phyloP scores from a whole-genome alignment of 2,113 vertebrate genomes.

The Osmerus mordax region DNA sequence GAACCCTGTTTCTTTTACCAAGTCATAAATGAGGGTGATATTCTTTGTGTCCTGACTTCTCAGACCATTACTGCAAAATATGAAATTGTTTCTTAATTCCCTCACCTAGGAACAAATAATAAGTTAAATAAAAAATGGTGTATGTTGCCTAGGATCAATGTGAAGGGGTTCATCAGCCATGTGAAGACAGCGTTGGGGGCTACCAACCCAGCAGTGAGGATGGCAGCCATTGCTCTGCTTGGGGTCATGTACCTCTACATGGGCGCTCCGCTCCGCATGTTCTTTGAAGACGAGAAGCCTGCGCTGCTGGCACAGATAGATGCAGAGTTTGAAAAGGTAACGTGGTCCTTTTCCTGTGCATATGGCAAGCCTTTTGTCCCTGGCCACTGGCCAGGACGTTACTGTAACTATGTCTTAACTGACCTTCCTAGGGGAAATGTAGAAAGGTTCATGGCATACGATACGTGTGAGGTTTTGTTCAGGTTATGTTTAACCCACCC shows the following conservation, averaged over 20 bases:
- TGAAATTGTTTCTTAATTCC: neutral
- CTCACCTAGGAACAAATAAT: too few species aligned
- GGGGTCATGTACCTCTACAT: conserved; percentile 96
- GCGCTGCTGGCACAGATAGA: conserved; percentile 94
- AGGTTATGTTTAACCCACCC: neutral
- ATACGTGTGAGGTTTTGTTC: neutral
- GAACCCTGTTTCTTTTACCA: neutral
- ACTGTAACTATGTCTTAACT: neutral
- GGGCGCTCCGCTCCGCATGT: conserved; percentile 91
- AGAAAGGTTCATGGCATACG: neutral
- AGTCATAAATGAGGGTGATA: neutral
- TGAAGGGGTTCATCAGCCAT: conserved; percentile 96
- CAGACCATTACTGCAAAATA: neutral
- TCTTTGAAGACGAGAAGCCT: conserved; percentile 98
- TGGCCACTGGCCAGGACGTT: neutral
- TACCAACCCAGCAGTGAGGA: conserved; percentile 92
- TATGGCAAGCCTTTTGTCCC: neutral
- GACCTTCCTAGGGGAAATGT: too few species aligned
- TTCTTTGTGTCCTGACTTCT: neutral
- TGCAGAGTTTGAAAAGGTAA: conserved; percentile 95
- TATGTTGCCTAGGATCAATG: conserved; percentile 79
- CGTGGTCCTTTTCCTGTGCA: neutral
- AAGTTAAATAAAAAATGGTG: too few species aligned
- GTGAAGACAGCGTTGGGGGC: conserved; percentile 96
- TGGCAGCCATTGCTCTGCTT: conserved; percentile 87